Evolutionary conservation across 2,113 vertebrate genomes (phyloP).

Genomic region (Phaethon lepturus): DNA sequence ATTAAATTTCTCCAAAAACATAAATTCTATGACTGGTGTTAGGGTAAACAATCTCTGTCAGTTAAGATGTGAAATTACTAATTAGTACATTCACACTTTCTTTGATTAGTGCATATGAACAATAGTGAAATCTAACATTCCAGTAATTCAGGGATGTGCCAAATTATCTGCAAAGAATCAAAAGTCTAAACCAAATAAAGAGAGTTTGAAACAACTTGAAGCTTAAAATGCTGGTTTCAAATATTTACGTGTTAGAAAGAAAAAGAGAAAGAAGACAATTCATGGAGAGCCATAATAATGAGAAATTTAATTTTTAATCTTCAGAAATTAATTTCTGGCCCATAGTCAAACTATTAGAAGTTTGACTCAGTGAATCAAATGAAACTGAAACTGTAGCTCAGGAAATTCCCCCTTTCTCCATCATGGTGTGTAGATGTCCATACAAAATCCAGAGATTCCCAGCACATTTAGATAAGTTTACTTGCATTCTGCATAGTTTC

Average conservation of each 20-base stretch:
- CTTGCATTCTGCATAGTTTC: neutral
- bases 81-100: neutral
- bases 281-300: neutral
- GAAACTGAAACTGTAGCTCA: neutral
- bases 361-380: neutral
- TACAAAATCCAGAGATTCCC: neutral
- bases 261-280: neutral
- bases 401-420: neutral
- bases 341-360: neutral
- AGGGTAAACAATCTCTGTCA: neutral
- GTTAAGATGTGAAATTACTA: neutral
- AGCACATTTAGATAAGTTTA: neutral
- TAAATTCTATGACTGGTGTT: neutral
- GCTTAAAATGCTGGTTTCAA: neutral
- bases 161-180: neutral
- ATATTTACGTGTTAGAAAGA: neutral
- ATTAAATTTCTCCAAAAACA: neutral
- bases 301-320: neutral
- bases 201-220: neutral
- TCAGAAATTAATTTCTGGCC: neutral
- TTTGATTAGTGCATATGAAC: neutral
- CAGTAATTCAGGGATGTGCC: neutral
- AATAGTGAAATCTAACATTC: neutral
- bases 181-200: neutral
- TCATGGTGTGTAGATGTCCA: neutral